Evolutionary conservation across 2,797 vertebrate genomes (phyloP).

Genomic region (Lepilemur septentrionalis): DNA sequence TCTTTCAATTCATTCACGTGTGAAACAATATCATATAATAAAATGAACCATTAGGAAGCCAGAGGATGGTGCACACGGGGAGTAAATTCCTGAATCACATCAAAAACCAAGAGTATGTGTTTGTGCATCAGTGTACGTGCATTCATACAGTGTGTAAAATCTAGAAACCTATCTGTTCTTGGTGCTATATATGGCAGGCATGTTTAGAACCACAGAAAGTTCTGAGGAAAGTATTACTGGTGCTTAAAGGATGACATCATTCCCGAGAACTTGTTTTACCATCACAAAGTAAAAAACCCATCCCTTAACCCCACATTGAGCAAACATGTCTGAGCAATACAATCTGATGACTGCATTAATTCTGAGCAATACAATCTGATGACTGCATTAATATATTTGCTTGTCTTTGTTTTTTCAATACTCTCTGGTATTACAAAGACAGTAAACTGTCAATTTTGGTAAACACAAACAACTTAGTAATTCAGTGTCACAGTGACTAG

Average conservation of each 20-base stretch:
- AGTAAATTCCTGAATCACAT: conserved; percentile 74
- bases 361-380: neutral
- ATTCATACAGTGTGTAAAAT: neutral
- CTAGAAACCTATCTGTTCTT: neutral
- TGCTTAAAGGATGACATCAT: neutral
- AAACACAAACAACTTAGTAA: neutral
- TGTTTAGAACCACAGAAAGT: neutral
- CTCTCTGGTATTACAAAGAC: neutral
- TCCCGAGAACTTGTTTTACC: neutral
- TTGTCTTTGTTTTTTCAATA: neutral
- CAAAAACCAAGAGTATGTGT: neutral
- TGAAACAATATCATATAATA: conserved; percentile 90
- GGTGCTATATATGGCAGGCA: neutral
- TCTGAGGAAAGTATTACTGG: neutral
- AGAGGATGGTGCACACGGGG: conserved; percentile 86
- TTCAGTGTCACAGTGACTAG: neutral
- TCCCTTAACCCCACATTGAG: neutral
- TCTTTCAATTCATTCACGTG: conserved; percentile 90
- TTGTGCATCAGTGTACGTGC: no score
- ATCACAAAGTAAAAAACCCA: neutral
- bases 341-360: neutral
- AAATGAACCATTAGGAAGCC: conserved; percentile 89
- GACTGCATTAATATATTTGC: neutral
- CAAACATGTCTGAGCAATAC: neutral
- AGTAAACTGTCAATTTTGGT: neutral